Evolutionary conservation across 2,113 vertebrate species (phyloP).

Genomic region (Tauraco erythrolophus): DNA sequence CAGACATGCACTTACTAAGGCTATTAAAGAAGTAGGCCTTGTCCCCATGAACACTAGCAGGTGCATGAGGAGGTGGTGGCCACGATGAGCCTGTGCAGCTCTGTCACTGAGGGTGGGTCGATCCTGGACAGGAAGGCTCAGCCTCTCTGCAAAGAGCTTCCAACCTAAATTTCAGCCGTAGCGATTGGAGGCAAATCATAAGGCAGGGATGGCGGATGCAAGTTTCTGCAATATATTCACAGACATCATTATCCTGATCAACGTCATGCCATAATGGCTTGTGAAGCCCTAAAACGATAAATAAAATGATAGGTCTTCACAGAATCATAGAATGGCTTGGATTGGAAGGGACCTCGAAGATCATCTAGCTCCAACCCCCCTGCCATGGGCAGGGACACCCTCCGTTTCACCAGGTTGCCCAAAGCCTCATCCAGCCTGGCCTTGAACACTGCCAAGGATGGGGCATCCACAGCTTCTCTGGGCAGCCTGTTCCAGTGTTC

Average conservation of each 20-base stretch:
- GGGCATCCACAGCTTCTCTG: no score
- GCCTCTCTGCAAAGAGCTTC: background rate
- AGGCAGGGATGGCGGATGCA: background rate
- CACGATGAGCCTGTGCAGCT: fast-evolving
- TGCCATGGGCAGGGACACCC: no score
- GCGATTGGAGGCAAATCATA: background rate
- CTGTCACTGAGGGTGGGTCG: fast-evolving
- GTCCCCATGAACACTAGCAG: no score
- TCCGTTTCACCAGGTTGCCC: no score
- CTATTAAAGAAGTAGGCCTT: fast-evolving
- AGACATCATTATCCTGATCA: background rate
- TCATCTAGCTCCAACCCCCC: no score
- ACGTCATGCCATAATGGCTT: background rate
- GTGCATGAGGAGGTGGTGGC: no score
- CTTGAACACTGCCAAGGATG: no score
- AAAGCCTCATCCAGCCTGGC: no score
- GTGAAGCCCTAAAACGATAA: background rate
- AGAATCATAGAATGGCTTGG: no score
- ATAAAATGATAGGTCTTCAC: background rate
- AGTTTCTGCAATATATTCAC: background rate
- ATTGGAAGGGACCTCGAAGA: no score
- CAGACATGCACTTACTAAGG: background rate
- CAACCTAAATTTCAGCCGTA: background rate
- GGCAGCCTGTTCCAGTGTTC: no score
- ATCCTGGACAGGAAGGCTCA: background rate